phyloP scores from a whole-genome alignment of 2,888 invertebrate genomes.

The Rambutsinella grinnellia region DNA sequence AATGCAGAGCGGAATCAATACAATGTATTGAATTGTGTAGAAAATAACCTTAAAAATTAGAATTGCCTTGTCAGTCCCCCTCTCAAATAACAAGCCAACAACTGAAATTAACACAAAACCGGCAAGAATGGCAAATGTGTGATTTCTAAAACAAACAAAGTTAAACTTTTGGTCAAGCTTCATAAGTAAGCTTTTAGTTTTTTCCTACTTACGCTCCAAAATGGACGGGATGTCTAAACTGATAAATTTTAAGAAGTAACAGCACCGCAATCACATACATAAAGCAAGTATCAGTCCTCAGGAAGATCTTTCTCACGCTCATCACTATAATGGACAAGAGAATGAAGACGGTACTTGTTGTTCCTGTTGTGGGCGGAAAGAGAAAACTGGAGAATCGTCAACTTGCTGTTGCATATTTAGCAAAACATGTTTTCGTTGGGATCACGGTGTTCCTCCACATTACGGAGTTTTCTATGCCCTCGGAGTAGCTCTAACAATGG shows the following conservation, averaged over 20 bases:
- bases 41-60: slow-evolving; percentile 56
- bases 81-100: slow-evolving; percentile 61
- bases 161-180: slow-evolving; percentile 65
- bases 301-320: too few relatives aligned
- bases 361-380: too few relatives aligned
- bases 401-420: slow-evolving; percentile 53
- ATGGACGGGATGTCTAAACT: slow-evolving; percentile 68
- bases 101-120: slow-evolving; percentile 59
- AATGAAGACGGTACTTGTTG: too few relatives aligned
- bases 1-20: slow-evolving; percentile 40
- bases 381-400: too few relatives aligned
- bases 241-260: slow-evolving; percentile 73
- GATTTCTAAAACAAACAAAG: slow-evolving; percentile 57
- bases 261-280: slow-evolving; percentile 75
- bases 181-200: slow-evolving; percentile 62
- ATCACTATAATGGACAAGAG: too few relatives aligned
- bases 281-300: slow-evolving; percentile 74
- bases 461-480: slow-evolving; percentile 63
- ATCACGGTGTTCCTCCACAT: slow-evolving; percentile 60
- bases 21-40: slow-evolving; percentile 50
- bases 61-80: slow-evolving; percentile 36
- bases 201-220: slow-evolving; percentile 56
- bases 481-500: slow-evolving; percentile 61
- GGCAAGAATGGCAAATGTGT: slow-evolving; percentile 59
- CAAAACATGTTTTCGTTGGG: slow-evolving; percentile 45